phyloP scores from a whole-genome alignment of 2,113 vertebrate species.

The Nerophis ophidion region DNA sequence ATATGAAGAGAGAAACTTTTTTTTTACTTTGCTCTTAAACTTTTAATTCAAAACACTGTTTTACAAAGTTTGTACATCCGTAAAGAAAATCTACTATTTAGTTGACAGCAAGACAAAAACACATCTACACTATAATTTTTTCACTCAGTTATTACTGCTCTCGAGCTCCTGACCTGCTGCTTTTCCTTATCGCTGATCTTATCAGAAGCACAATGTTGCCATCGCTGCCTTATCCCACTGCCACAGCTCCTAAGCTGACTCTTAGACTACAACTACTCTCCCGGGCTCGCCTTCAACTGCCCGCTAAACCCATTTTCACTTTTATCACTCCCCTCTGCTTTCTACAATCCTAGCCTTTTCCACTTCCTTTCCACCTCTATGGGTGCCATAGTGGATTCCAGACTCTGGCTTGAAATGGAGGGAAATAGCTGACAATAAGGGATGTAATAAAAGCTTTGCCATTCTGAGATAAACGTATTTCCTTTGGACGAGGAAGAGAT shows the following conservation, averaged over 20 bases:
- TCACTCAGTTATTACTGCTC: neutral
- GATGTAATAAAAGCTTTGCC: conserved; percentile 25
- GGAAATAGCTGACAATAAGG: conserved; percentile 47
- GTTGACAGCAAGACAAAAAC: neutral
- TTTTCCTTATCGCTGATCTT: conserved; percentile 26
- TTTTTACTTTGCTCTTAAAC: neutral
- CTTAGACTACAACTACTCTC: conserved; percentile 12
- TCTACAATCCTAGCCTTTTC: conserved; percentile 1
- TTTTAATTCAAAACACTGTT: too few relatives aligned
- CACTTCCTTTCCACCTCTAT: conserved; percentile 6
- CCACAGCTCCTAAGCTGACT: conserved; percentile 24
- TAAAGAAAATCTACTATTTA: too few relatives aligned
- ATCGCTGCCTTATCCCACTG: conserved; percentile 11
- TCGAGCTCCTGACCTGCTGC: neutral
- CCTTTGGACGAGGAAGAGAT: neutral
- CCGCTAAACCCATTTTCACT: neutral
- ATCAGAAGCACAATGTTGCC: conserved; percentile 21
- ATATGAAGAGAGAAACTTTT: neutral
- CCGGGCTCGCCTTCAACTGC: neutral
- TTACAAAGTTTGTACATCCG: too few relatives aligned
- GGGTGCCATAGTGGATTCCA: conserved; percentile 43
- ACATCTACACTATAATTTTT: neutral
- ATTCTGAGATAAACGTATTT: conserved; percentile 29
- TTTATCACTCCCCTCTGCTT: conserved; percentile 1
- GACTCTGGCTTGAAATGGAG: conserved; percentile 8